Base-by-base conservation (phyloP, 2,888 invertebrate species). In the Ophraella communa region DNA sequence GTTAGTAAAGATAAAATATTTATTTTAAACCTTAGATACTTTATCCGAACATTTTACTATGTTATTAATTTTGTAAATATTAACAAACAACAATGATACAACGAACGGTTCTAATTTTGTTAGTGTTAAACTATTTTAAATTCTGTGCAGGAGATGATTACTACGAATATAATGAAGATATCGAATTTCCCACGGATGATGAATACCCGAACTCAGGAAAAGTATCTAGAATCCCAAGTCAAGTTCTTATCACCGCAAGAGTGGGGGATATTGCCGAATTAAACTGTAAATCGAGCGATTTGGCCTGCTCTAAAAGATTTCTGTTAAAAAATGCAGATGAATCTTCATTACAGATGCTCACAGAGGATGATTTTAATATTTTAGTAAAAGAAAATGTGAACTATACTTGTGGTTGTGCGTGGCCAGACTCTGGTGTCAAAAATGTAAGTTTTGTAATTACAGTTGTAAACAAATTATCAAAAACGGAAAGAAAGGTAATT, bases 331-430 rank as follows among this genome's bases (percentile, higher is more conserved):
- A 51, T 23, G n/a, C 18, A 11, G 23, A 49, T 8, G 35, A 8
- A 17, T 11, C 20, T 1, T 1, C 39, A 10, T 5, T 35, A 11
- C 17, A 33, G 30, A 24, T 58, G 2, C 10, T 33, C 24, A 18
- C 35, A 3, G n/a, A 33, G 1, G 18, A 39, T 30, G 24, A 49
- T 18, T 39, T 49, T 17, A 35, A 51, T 1, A 18, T 58, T 24
- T 33, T 17, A 20, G 24, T 39, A 1, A 27, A 49, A 24, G 24
- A 23, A 5, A 35, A 35, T 5, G 35, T 23, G 7, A 58, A 24
- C 24, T 58, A 51, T 51, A 58, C 58, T 5, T 58, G 58, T 51
- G 58, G 58, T 18, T 58, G 58, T 51, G 14, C 35, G n/a, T 35
- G 35, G 39, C 23, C 58, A 2, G 18, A 35, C 5, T 8, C 17